Base-by-base conservation (phyloP, 2,113 vertebrate species). In the Sinocyclocheilus maitianheensis region DNA sequence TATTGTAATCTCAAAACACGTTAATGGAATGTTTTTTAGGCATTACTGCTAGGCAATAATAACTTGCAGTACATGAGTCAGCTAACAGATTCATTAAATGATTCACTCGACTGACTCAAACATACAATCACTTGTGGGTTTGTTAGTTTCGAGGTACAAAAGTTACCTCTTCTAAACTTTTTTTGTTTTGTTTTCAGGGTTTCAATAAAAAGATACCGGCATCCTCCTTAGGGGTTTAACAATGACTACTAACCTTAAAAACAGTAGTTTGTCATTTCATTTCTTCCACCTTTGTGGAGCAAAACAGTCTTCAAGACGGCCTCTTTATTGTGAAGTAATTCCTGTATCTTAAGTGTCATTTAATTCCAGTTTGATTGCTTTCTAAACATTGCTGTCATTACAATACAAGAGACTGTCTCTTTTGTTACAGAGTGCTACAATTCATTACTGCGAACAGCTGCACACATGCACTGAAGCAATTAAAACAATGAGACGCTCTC, bases 391-490 rank as follows among this genome's bases (percentile, higher is more conserved):
- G 67, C 16, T 72, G 65, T 83, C 67, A 83, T 55, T 83, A 24
- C 62, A 81, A 62, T 43, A 30, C 69, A 62, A 77, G 30, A 78
- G 85, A 86, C 62, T 83, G 81, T 80, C 84, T 72, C 72, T 84
- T 87, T 85, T 87, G 87, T 81, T 87, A 83, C 79, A 75, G 72
- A 77, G 87, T 84, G 77, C 85, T 85, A 63, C 77, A 85, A 86
- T 87, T 88, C 88, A 89, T 88, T 89, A 88, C 80, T 48, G 58
- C 24, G 72, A 88, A 89, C 86, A 89, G 83, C 89, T 89, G 86
- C 58, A 74, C 48, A 67, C 75, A 74, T 62, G 46, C 82, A 84
- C 78, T 81, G 83, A 65, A 72, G 85, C 85, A 89, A 88, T 89
- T 88, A 90, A 85, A 88, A 88, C 87, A 87, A 86, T 83, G 80